Base-by-base conservation (phyloP, 2,113 vertebrate species). In the Sander vitreus region DNA sequence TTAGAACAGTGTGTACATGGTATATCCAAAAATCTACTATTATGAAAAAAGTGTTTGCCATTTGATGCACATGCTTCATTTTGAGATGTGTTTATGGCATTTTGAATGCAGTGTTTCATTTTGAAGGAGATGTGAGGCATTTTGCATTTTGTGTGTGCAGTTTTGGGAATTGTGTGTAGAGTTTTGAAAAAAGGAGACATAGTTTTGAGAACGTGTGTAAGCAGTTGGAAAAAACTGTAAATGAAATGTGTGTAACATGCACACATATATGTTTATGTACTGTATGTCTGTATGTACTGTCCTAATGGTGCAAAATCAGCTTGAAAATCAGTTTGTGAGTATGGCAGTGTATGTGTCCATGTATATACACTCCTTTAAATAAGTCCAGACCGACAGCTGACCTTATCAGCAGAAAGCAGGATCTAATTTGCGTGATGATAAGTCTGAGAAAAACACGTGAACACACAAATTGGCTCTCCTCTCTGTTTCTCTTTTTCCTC, bases 361-460 rank as follows among this genome's bases (percentile, higher is more conserved):
- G 59, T 67, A 76, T 65, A 48, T 67, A 69, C 73, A 51, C 57
- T 67, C 30, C 39, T 79, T 81, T 81, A 90, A 92, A 85, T 65
- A 58, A 66, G 84, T 54, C 51, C 68, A 65, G 82, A 92, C 82
- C 89, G 93, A 92, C 90, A 88, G 89, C 88, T 92, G 90, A 93
- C 91, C 90, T 94, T 92, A 93, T 94, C 91, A 92, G 83, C 74
- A 83, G 87, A 89, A 87, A 90, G 83, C 85, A 88, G 85, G 25
- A 64, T 66, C 87, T 88, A 79, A 91, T 90, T 88, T 89, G 71
- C 10, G 69, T 68, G 81, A 91, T 68, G 81, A 91, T 91, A 91
- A 88, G 81, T 78, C 83, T 83, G 85, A 89, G 82, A 80, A 81
- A 89, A 93, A 89, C 83, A 87, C 85, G 77, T n/a, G 71, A 89